Base-by-base conservation (phyloP, 2,888 invertebrate genomes). In the Xestia c-nigrum region DNA sequence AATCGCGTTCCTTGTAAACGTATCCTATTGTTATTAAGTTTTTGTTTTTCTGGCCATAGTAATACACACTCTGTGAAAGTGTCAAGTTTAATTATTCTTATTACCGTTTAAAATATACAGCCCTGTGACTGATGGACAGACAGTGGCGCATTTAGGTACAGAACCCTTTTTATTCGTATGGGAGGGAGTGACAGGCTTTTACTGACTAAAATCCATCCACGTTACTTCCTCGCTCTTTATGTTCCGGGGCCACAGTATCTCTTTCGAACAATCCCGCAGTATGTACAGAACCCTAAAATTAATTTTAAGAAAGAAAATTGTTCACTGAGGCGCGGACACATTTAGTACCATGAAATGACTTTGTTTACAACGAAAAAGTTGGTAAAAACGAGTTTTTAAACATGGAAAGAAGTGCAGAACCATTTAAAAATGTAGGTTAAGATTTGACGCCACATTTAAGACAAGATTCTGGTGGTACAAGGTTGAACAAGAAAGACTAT, bases 291-390 rank as follows among this genome's bases (percentile, higher is more conserved):
- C 40, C 21, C 40, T 24, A 72, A 43, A 46, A 74, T 40, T 65
- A 47, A 72, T 59, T 72, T 63, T n/a, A 47, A 61, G 9, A 55
- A 73, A 24, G 55, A 82, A 79, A 74, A 74, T 74, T 84, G 76
- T 70, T 76, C 80, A 71, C 67, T 73, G 76, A 75, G 19, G 38
- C 57, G 65, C 47, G 46, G 16, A 12, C 63, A 21, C 68, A 52
- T 74, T 74, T 76, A 79, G 21, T 55, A 55, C 65, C 83, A 55
- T 85, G 80, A 85, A 85, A 85, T 83, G 19, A 76, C 83, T 50
- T 69, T 66, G 64, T 71, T 78, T 43, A 63, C 38, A 10, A 40
- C 31, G 31, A 76, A 85, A 84, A 85, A 55, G 46, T 70, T n/a
- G 31, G 4, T 46, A 72, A 74, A 76, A 76, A 43, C 74, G 40